Evolutionary conservation across 2,113 vertebrate species (phyloP).

Genomic region (Corythaixoides concolor): DNA sequence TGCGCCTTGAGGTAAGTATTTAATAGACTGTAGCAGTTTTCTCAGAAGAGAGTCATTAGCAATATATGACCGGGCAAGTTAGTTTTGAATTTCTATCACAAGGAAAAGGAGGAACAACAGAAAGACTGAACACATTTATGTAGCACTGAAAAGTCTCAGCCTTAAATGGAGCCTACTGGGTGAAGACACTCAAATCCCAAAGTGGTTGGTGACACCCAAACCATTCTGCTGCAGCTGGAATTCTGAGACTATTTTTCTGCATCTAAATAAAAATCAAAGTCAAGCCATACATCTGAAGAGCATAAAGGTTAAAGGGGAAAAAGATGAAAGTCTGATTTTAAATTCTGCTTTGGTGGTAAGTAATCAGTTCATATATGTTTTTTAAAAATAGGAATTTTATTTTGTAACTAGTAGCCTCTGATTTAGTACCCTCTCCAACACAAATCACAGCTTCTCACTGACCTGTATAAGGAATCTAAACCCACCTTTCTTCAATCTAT

Average conservation of each 20-base stretch:
- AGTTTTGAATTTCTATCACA: background rate
- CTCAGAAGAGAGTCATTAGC: background rate
- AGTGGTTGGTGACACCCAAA: background rate
- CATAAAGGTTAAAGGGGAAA: background rate
- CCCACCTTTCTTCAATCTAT: conserved; percentile 3
- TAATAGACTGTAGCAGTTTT: background rate
- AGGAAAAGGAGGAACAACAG: background rate
- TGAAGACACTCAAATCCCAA: background rate
- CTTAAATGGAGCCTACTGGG: background rate
- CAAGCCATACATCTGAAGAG: background rate
- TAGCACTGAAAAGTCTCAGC: background rate
- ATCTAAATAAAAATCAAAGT: background rate
- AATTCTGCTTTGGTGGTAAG: background rate
- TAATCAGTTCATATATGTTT: background rate
- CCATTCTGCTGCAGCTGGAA: background rate
- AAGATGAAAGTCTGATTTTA: background rate
- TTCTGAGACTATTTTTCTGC: background rate
- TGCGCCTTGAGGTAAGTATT: background rate
- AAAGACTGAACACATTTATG: background rate
- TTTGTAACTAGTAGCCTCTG: background rate
- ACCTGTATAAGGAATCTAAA: background rate
- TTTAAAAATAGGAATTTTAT: background rate
- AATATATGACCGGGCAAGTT: background rate
- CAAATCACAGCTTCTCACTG: background rate
- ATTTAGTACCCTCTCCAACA: background rate